A percentile compares a stretch with the other conserved stretches of the same genome.
These are phyloP conservation scores for Xenus cinereus DNA, from an alignment of 2,113 vertebrate genomes.

Conservation along the genomic window DNA sequence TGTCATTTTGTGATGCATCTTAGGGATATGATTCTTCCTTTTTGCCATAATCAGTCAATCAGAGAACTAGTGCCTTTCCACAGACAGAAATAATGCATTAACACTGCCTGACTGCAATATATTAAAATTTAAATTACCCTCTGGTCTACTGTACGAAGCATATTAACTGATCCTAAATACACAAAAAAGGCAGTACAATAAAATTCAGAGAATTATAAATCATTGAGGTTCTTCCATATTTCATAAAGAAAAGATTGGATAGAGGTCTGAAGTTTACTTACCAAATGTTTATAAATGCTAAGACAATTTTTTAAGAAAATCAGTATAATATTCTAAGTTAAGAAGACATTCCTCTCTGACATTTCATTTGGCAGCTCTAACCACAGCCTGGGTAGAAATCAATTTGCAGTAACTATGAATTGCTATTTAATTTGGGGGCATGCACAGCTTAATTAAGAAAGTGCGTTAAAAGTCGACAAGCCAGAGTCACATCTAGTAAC, in stretches of 20 bases:
- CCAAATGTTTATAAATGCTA: constrained; percentile 40
- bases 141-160: constrained; percentile 54
- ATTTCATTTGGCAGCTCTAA: constrained; percentile 43
- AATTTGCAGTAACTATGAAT: constrained; percentile 40
- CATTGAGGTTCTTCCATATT: constrained; percentile 22
- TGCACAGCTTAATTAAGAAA: constrained; percentile 41
- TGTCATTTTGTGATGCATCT: neutral
- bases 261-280: constrained; percentile 42
- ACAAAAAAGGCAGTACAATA: constrained; percentile 65
- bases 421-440: constrained; percentile 9
- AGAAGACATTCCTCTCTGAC: constrained; percentile 32
- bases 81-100: constrained; percentile 60
- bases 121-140: constrained; percentile 78
- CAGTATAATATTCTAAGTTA: constrained; percentile 11
- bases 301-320: constrained; percentile 22
- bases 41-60: constrained; percentile 47
- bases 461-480: neutral
- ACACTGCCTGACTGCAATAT: constrained; percentile 56
- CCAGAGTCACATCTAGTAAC: neutral
- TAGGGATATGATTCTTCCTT: constrained; percentile 35
- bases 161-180: constrained; percentile 70
- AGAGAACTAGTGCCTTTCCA: constrained; percentile 52
- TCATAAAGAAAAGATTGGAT: constrained; percentile 43
- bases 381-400: constrained; percentile 35
- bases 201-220: constrained; percentile 61